Evolutionary conservation across 2,797 vertebrate species (phyloP).

Genomic region (Okamejei kenojei): DNA sequence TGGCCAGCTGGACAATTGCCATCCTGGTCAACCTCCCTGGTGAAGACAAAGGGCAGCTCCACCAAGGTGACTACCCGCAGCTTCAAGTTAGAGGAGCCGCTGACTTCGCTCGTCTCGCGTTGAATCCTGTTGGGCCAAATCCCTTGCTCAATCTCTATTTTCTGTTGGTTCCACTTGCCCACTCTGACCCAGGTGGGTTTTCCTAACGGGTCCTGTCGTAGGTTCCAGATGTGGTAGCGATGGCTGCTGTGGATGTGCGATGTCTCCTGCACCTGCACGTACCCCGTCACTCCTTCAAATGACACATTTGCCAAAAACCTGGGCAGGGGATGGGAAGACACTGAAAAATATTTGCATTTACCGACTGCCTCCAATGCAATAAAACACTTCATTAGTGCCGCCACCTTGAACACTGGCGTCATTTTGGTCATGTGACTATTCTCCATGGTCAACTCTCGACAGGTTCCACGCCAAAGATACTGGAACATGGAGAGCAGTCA

Average conservation of each 20-base stretch:
- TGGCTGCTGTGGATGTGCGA: constrained; percentile 61
- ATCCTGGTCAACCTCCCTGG: constrained; percentile 72
- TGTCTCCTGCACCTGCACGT: constrained; percentile 52
- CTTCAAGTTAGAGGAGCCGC: constrained; percentile 42
- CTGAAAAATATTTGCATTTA: not conserved
- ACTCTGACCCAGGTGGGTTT: constrained; percentile 80
- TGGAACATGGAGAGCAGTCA: too few species aligned
- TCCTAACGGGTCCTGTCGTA: constrained; percentile 63
- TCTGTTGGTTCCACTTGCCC: constrained; percentile 68
- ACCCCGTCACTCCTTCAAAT: constrained; percentile 70
- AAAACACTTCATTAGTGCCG: not conserved
- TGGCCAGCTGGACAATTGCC: constrained; percentile 76
- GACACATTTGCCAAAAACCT: constrained; percentile 78
- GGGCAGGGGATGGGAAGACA: not conserved
- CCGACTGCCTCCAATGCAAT: not conserved
- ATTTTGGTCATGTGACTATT: too few species aligned
- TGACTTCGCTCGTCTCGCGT: constrained; percentile 43
- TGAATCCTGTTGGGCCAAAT: constrained; percentile 54
- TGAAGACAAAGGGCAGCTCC: constrained; percentile 83
- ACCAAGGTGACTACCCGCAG: constrained; percentile 80
- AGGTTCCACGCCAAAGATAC: too few species aligned
- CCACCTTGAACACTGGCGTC: not conserved
- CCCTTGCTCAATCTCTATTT: constrained; percentile 65
- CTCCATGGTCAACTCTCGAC: too few species aligned
- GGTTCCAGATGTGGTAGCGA: constrained; percentile 73